Percentiles rank a stretch among this genome's conserved stretches.
These are phyloP conservation scores for Cheilosia urbana DNA, from an alignment of 2,888 invertebrate genomes.

Conservation along the genomic window DNA sequence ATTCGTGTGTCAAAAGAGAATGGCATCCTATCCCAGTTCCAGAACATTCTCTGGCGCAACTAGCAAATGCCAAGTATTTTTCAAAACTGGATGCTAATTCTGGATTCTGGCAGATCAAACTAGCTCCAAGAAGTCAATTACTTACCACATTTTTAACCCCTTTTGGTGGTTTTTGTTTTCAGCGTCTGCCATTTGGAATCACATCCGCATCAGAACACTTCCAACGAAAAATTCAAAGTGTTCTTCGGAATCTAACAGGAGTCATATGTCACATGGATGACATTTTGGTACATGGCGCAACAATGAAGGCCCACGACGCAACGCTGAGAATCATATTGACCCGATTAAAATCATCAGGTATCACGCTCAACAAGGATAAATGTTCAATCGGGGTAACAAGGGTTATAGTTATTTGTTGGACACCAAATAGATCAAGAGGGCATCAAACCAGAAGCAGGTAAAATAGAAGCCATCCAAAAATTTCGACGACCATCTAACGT, in stretches of 20 bases:
- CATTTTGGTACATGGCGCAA: constrained; percentile 44
- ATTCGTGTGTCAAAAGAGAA: constrained; percentile 16
- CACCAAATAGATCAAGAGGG: constrained; percentile 47
- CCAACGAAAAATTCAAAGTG: constrained; percentile 38
- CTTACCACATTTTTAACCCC: constrained; percentile 52
- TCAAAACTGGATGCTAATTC: constrained; percentile 71
- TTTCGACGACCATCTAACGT: constrained; percentile 31
- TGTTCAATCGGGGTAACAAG: constrained; percentile 37
- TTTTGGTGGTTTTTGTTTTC: constrained; percentile 59
- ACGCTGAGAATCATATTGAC: constrained; percentile 24
- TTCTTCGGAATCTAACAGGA: constrained; percentile 31
- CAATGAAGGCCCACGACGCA: constrained; percentile 17
- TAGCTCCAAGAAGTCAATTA: constrained; percentile 25
- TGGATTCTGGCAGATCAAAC: constrained; percentile 53
- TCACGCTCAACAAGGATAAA: constrained; percentile 57
- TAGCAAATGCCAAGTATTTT: constrained; percentile 74
- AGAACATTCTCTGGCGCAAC: constrained; percentile 72
- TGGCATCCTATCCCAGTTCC: constrained; percentile 74
- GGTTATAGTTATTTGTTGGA: constrained; percentile 43
- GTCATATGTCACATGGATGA: constrained; percentile 65
- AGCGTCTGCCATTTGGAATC: constrained; percentile 49
- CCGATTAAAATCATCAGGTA: constrained; percentile 18
- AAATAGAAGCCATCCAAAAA: constrained; percentile 47
- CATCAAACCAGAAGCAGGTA: constrained; percentile 34
- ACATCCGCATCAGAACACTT: constrained; percentile 58